Base-by-base conservation (phyloP, 2,888 invertebrate species). In the Drosophila anomalata region DNA sequence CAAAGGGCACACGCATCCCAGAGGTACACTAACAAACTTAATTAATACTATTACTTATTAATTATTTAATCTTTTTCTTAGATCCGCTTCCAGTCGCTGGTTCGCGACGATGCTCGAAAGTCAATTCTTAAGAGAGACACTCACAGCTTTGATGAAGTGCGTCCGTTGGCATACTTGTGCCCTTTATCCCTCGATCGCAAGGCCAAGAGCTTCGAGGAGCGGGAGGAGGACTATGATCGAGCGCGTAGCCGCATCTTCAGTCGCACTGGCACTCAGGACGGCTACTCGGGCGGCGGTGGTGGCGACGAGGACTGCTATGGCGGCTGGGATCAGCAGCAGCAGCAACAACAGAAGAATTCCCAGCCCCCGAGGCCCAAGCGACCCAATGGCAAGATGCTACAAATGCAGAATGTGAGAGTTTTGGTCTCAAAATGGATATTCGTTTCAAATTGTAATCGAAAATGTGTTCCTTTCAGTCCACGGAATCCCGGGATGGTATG, bases 191-290 rank as follows among this genome's bases (percentile, higher is more conserved):
- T 95, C 63, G 94, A 94, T 78, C 93, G 95, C 61, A 93, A 95
- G 71, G 95, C 96, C 91, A 96, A 96, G 90, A 97, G 97, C 77
- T 95, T 98, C 86, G 98, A 98, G 91, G 98, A 98, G 92, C 93
- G 98, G 29, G 97, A 97, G 92, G 96, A 96, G 89, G 96, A 97
- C 82, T 98, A 98, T 90, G 96, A 97, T 90, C 94, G 96, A 89
- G 96, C 95, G 53, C 93, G 97, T 63, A 94, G 96, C 76, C 94
- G 98, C 92, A 98, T 98, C 92, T 98, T 98, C 90, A 90, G 85
- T 75, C 90, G 91, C 53, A 87, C 78, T 11, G 61, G 81, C 17
- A 80, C 78, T 20, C 90, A 90, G 29, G 89, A 90, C 39, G 79
- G 75, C 29, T 88, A 84, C 48, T 60, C 61, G n/a, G 75, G 61